phyloP scores from a whole-genome alignment of 2,888 invertebrate species.

The Harpagoxenus sublaevis region DNA sequence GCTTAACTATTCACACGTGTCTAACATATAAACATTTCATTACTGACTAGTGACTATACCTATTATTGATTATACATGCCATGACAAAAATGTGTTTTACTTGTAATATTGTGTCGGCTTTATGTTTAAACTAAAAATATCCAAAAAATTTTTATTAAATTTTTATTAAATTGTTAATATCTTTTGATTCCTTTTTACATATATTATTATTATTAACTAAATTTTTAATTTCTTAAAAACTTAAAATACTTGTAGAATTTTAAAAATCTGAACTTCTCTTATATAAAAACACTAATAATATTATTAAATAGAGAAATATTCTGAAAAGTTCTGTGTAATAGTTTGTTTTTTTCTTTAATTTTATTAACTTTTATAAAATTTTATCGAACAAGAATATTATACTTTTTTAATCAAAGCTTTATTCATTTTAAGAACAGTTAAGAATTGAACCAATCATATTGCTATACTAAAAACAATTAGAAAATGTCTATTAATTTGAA shows the following conservation, averaged over 20 bases:
- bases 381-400: background rate
- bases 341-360: background rate
- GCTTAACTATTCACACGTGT: background rate
- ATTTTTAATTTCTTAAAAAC: too few relatives aligned
- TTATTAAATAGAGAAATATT: background rate
- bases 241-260: too few relatives aligned
- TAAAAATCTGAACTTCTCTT: background rate
- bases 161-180: background rate
- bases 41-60: background rate
- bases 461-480: background rate
- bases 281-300: background rate
- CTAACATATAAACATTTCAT: background rate
- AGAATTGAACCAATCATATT: background rate
- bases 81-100: background rate
- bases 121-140: background rate
- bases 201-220: too few relatives aligned
- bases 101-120: background rate
- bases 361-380: background rate
- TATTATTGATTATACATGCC: background rate
- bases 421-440: background rate
- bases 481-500: background rate
- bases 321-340: background rate
- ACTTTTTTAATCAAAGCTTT: background rate
- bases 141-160: too few relatives aligned
- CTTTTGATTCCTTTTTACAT: background rate